A percentile compares a stretch with the other conserved stretches of the same genome.
Evolutionary conservation across 1,140 invertebrate genomes (phyloP).

Genomic region (Stegodyphus mimosarum): DNA sequence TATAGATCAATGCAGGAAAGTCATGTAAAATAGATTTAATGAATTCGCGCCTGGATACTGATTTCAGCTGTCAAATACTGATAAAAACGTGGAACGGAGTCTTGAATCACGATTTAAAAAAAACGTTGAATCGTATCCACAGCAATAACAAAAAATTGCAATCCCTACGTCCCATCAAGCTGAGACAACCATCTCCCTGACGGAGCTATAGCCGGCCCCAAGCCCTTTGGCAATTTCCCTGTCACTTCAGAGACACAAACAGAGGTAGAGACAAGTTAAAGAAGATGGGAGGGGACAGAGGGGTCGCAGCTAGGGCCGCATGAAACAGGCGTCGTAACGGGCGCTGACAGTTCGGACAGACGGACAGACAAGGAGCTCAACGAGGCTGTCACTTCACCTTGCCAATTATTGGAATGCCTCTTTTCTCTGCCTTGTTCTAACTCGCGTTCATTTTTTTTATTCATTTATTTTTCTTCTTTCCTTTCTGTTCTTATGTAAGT

Average conservation of each 20-base stretch:
- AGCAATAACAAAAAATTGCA: not conserved
- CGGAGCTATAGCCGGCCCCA: not conserved
- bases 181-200: not conserved
- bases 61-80: too few species aligned
- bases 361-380: conserved; percentile 57
- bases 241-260: conserved; percentile 45
- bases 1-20: too few species aligned
- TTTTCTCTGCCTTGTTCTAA: not conserved
- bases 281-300: not conserved
- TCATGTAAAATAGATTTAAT: too few species aligned
- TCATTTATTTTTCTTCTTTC: not conserved
- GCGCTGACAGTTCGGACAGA: conserved; percentile 57
- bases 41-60: too few species aligned
- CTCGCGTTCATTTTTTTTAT: not conserved
- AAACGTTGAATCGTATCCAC: too few species aligned
- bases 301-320: not conserved
- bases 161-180: not conserved
- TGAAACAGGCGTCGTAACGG: conserved; percentile 52
- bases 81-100: too few species aligned
- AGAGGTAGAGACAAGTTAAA: conserved; percentile 25
- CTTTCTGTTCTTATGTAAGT: not conserved
- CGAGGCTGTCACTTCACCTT: conserved; percentile 56
- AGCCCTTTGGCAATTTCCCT: conserved; percentile 27
- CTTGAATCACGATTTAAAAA: too few species aligned
- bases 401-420: conserved; percentile 44